Evolutionary conservation across 2,888 invertebrate species (phyloP).

Genomic region (Mystacides longicornis): DNA sequence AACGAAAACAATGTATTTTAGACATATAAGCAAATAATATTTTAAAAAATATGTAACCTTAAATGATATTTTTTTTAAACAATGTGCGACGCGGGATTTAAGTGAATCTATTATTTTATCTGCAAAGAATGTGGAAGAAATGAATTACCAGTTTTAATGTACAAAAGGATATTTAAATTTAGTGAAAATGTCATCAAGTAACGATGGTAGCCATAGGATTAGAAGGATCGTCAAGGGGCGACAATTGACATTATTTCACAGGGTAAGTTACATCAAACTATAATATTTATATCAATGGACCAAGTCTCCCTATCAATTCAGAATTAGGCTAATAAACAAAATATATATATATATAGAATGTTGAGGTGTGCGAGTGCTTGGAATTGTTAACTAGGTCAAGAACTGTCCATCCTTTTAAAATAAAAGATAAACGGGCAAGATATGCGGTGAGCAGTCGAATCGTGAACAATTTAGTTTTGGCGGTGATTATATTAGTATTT

Average conservation of each 20-base stretch:
- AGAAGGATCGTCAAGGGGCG: background rate
- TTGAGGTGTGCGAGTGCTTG: background rate
- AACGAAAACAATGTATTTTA: too few relatives aligned
- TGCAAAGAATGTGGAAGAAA: background rate
- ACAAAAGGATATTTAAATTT: background rate
- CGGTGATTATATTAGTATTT: too few relatives aligned
- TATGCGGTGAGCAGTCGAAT: too few relatives aligned
- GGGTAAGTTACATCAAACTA: background rate
- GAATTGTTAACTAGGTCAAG: slow-evolving; percentile 1
- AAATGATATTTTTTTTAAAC: too few relatives aligned
- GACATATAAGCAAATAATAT: too few relatives aligned
- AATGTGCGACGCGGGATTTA: too few relatives aligned
- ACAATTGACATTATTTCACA: background rate
- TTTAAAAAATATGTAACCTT: too few relatives aligned
- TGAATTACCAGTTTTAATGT: background rate
- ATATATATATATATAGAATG: background rate
- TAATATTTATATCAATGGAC: background rate
- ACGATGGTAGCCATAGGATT: background rate
- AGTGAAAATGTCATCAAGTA: background rate
- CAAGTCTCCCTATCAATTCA: too few relatives aligned
- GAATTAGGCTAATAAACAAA: background rate
- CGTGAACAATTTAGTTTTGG: too few relatives aligned
- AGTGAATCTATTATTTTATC: background rate
- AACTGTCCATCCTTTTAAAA: slow-evolving; percentile 4
- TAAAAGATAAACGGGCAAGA: too few relatives aligned